phyloP scores from a whole-genome alignment of 2,888 invertebrate species.

The Tetropium fuscum region DNA sequence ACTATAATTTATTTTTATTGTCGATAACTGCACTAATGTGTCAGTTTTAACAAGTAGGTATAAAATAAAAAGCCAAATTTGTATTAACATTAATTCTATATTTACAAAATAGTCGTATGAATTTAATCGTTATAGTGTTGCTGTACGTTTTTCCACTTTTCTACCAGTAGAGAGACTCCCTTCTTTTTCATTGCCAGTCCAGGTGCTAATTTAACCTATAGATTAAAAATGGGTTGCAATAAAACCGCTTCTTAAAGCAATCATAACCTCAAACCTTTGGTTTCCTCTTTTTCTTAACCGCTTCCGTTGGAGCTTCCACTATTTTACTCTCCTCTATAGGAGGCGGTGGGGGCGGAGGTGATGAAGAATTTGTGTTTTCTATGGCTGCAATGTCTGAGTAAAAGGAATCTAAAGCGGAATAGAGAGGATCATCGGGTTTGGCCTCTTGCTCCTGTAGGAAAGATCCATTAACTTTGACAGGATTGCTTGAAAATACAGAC shows the following conservation, averaged over 20 bases:
- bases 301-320: slow-evolving; percentile 46
- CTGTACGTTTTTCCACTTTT: slow-evolving; percentile 80
- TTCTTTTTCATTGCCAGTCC: slow-evolving; percentile 77
- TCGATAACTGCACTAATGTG: no score
- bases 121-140: slow-evolving; percentile 39
- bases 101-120: no score
- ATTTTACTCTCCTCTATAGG: slow-evolving; percentile 20
- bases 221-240: slow-evolving; percentile 46
- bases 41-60: no score
- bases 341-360: slow-evolving; percentile 34
- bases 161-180: slow-evolving; percentile 76
- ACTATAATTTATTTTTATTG: no score
- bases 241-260: not conserved
- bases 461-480: not conserved
- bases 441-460: slow-evolving; percentile 22
- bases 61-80: no score
- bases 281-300: slow-evolving; percentile 65
- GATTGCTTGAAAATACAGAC: no score
- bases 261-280: slow-evolving; percentile 53
- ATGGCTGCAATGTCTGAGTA: slow-evolving; percentile 72
- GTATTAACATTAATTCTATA: no score
- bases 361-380: slow-evolving; percentile 59
- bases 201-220: slow-evolving; percentile 68
- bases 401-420: slow-evolving; percentile 69
- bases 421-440: slow-evolving; percentile 35